Base-by-base conservation (phyloP, 1,140 invertebrate species). In the Microplitis mediator region DNA sequence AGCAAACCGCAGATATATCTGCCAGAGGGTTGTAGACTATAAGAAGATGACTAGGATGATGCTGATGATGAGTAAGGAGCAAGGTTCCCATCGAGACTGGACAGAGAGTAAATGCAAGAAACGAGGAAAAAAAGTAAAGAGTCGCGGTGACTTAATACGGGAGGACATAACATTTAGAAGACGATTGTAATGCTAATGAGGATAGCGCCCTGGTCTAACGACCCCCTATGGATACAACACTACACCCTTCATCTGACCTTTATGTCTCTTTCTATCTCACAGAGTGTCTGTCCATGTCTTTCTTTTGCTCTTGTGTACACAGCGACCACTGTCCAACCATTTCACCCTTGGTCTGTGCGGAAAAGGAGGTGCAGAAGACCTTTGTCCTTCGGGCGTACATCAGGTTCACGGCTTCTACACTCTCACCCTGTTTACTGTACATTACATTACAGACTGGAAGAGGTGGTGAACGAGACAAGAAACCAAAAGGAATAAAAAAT, bases 341-440 rank as follows among this genome's bases (percentile, higher is more conserved):
- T 65, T 54, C 23, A 54, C 51, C 65, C 65, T 64, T 64, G 58
- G 16, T 31, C 58, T 61, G 35, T 54, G 39, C 23, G 39, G 14
- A 54, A 50, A 64, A 64, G 64, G 65, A 67, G 65, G 65, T 52
- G 65, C 65, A 54, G 50, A 16, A 52, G 64, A 67, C 71, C 71
- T 72, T 67, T 67, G 63, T 67, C 62, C 34, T 56, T 62, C 51
- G 16, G 31, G 52, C 56, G 36, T 67, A 60, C 64, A 67, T 72
- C 83, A 84, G 84, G 84, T 86, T 83, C 82, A 86, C 80, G 83
- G 83, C 82, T 80, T 84, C 82, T 82, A 45, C 39, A 5, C 39
- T 45, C 39, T 78, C 77, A 75, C 69, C 67, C 67, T 69, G 52
- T 58, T 69, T 69, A 60, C 54, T 31, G 23, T 56, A 11, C 11